These are phyloP conservation scores for Echinarachnius parma DNA, from an alignment of 53 echinoderm and acorn worm genomes.

Conservation along the genomic window DNA sequence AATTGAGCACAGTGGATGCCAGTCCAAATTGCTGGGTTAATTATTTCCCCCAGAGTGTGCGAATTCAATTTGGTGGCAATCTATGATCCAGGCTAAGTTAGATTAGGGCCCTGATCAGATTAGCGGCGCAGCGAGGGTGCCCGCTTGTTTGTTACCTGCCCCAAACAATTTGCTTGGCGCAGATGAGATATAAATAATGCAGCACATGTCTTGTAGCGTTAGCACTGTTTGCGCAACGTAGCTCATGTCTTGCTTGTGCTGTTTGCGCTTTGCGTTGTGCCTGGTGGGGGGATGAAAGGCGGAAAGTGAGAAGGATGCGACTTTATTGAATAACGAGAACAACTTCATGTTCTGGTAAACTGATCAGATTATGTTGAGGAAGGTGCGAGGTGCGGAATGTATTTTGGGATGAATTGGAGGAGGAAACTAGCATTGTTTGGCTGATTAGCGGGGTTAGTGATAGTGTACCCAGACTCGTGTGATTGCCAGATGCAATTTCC, in stretches of 20 bases:
- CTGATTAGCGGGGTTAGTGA: too few species aligned
- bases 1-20: constrained; percentile 32
- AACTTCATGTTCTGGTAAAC: too few species aligned
- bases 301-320: constrained; percentile 5
- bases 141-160: constrained; percentile 49
- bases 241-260: neutral
- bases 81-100: constrained; percentile 41
- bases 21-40: constrained; percentile 46
- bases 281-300: neutral
- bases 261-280: neutral
- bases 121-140: constrained; percentile 25
- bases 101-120: constrained; percentile 44
- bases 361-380: too few species aligned
- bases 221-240: too few species aligned
- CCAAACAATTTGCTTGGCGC: constrained; percentile 6
- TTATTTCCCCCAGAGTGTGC: constrained; percentile 50
- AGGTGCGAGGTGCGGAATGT: too few species aligned
- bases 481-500: too few species aligned
- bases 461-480: too few species aligned
- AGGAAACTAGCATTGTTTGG: too few species aligned
- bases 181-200: constrained; percentile 36
- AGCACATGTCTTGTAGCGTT: too few species aligned
- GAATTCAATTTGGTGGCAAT: constrained; percentile 50
- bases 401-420: too few species aligned
- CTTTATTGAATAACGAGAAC: too few species aligned